Evolutionary conservation across 2,888 invertebrate genomes (phyloP), one percentile per base, ranked within the genome.

Genomic region (Apoderus coryli): DNA sequence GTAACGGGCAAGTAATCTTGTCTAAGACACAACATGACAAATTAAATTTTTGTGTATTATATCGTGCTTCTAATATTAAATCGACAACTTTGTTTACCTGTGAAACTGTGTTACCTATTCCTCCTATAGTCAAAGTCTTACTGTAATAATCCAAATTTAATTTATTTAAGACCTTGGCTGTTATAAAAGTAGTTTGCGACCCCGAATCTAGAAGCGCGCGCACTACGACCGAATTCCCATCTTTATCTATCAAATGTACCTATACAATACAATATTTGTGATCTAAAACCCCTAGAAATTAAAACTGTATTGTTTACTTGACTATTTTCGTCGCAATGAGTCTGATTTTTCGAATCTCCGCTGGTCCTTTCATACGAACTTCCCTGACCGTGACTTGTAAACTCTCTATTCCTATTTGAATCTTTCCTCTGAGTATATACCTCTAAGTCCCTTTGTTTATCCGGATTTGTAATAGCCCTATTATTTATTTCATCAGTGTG

Each of bases 51-150:
- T n/a, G n/a, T n/a, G 19, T 12, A 22, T 29, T 6, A 14, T 14
- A 12, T 15, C 10, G 11, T 9, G 30, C 22, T 14, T 22, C 10
- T 11, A 29, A 14, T n/a, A 9, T n/a, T 9, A 23, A 5, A 29
- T 29, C 30, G 5, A 29, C 30, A 22, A 29, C 14, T 29, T 24
- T 12, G 10, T n/a, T 29, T 9, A 29, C 30, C 22, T 29, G n/a
- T 6, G 24, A 10, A 5, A 12, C n/a, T n/a, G n/a, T n/a, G n/a
- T n/a, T n/a, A 3, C 28, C 28, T 12, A 28, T 28, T 22, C 28
- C 28, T 19, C 28, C 28, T 13, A 28, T 28, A 10, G 10, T 28
- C 5, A 28, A 22, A 22, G 6, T 19, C 10, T 19, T 6, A 19
- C 6, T 7, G 22, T 28, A 28, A 22, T 11, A n/a, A 9, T 16